A percentile compares a stretch with the other conserved stretches of the same genome.
These are phyloP conservation scores for Pelosia muscerda DNA, from an alignment of 2,888 invertebrate species.

Conservation along the genomic window DNA sequence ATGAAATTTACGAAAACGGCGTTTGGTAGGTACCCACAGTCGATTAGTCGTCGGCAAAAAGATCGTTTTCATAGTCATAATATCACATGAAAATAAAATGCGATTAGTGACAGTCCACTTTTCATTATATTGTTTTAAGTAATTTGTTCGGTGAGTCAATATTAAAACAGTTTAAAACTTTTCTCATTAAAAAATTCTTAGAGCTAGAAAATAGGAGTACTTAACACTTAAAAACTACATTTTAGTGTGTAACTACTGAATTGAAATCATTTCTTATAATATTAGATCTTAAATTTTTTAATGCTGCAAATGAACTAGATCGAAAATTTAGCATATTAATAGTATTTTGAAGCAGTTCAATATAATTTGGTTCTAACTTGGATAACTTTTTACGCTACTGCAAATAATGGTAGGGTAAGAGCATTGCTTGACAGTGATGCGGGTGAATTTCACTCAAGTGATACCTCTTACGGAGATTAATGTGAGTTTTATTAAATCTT, in stretches of 20 bases:
- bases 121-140: too few species aligned
- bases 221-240: too few species aligned
- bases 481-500: constrained; percentile 47
- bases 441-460: constrained; percentile 67
- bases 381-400: constrained; percentile 53
- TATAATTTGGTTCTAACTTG: constrained; percentile 50
- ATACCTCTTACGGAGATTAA: constrained; percentile 60
- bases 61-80: too few species aligned
- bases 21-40: too few species aligned
- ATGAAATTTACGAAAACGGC: too few species aligned
- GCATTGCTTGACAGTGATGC: constrained; percentile 69
- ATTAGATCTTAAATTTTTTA: not conserved
- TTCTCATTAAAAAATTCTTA: not conserved
- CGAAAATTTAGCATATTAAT: not conserved
- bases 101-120: too few species aligned
- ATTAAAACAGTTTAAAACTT: too few species aligned
- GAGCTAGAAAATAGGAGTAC: not conserved
- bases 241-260: not conserved
- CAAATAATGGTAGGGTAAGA: constrained; percentile 60
- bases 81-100: too few species aligned
- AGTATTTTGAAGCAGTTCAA: constrained; percentile 50
- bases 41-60: too few species aligned
- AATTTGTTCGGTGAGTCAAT: too few species aligned
- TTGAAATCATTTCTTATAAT: not conserved
- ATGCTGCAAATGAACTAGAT: too few species aligned